These are phyloP conservation scores for Drosophila pullipes DNA, from an alignment of 2,888 invertebrate genomes.

Conservation along the genomic window DNA sequence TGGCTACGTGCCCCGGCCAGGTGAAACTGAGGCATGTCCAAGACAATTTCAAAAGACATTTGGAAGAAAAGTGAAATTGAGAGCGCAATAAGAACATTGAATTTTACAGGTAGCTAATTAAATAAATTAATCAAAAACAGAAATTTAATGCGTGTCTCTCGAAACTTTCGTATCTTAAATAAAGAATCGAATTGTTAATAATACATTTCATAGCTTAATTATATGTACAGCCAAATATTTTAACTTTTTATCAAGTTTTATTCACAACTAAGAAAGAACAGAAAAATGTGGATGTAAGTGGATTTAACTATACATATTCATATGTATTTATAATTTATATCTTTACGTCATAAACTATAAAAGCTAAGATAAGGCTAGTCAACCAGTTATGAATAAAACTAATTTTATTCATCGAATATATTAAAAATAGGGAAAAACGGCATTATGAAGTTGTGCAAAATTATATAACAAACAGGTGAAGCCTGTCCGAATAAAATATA, in stretches of 20 bases:
- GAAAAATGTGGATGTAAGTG: background rate
- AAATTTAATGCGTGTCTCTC: background rate
- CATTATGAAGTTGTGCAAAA: background rate
- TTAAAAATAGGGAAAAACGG: background rate
- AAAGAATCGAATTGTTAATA: background rate
- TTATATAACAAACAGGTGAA: background rate
- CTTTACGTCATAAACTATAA: slow-evolving; percentile 33
- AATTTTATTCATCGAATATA: background rate
- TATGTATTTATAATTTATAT: slow-evolving; percentile 2
- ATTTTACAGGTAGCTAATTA: background rate
- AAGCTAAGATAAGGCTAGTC: background rate
- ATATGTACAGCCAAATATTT: background rate
- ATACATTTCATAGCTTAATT: background rate
- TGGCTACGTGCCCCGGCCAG: slow-evolving; percentile 55
- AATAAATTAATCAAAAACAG: slow-evolving; percentile 1
- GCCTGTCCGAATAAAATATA: background rate
- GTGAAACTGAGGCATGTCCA: slow-evolving; percentile 66
- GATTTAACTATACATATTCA: slow-evolving; percentile 2
- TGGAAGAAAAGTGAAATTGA: slow-evolving; percentile 57
- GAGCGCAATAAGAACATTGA: slow-evolving; percentile 25
- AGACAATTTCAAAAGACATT: slow-evolving; percentile 30
- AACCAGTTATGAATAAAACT: slow-evolving; percentile 32
- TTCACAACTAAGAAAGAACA: background rate
- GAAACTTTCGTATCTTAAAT: background rate
- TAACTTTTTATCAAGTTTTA: background rate